Conservation (phyloP, 2,888 invertebrate genomes). For the Oscheius sp. region DNA sequence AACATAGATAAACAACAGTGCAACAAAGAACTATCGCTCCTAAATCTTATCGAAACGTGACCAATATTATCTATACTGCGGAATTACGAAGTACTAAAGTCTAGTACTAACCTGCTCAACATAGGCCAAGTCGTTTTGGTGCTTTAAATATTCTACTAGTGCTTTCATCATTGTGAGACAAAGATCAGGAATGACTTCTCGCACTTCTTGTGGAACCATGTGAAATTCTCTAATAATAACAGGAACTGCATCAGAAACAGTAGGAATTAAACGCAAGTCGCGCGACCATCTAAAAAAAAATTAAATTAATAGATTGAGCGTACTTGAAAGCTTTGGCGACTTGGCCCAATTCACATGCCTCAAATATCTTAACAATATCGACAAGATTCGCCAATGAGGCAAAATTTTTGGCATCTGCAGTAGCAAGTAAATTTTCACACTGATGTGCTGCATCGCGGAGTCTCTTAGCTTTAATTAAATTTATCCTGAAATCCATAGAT, state of each 20-base stretch:
- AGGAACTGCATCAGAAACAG: slow-evolving; percentile 40
- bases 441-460: slow-evolving; percentile 15
- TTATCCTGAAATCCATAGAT: slow-evolving; percentile 1
- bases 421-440: slow-evolving; percentile 27
- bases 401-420: slow-evolving; percentile 38
- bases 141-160: slow-evolving; percentile 47
- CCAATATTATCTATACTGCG: too few species aligned
- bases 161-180: slow-evolving; percentile 61
- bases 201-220: slow-evolving; percentile 54
- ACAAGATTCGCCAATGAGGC: slow-evolving; percentile 51
- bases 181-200: slow-evolving; percentile 60
- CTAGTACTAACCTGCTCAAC: slow-evolving; percentile 24
- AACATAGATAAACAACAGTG: background rate
- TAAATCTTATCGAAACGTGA: background rate
- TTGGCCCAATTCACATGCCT: slow-evolving; percentile 42
- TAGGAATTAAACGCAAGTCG: slow-evolving; percentile 45
- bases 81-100: background rate
- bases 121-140: background rate
- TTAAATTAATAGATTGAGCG: background rate
- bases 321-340: slow-evolving; percentile 40
- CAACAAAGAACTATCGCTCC: too few species aligned
- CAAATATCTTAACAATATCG: slow-evolving; percentile 55
- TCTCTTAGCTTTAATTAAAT: background rate
- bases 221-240: slow-evolving; percentile 56
- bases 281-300: slow-evolving; percentile 34